Percentiles rank a stretch among this genome's conserved stretches.
Evolutionary conservation across 2,797 vertebrate species (phyloP).

Genomic region (Lycodopsis pacificus): DNA sequence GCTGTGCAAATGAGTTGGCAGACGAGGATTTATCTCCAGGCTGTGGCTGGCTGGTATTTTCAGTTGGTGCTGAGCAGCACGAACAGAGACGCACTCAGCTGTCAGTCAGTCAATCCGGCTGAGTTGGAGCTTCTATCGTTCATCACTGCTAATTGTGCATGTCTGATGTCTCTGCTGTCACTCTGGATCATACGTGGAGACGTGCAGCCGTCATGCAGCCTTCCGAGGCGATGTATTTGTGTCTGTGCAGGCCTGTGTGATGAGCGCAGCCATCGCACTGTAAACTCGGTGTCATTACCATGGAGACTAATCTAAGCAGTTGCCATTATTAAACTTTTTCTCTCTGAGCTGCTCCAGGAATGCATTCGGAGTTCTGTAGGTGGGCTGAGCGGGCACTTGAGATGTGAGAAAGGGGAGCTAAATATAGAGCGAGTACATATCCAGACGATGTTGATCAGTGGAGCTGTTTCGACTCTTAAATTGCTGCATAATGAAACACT

Average conservation of each 20-base stretch:
- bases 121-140: neutral
- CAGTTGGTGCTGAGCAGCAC: neutral
- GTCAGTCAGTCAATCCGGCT: conserved; percentile 8
- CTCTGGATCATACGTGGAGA: conserved; percentile 16
- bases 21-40: neutral
- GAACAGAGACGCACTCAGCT: neutral
- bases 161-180: conserved; percentile 23
- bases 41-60: neutral
- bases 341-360: conserved; percentile 57
- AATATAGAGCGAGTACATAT: conserved; percentile 70
- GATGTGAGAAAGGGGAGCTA: conserved; percentile 75
- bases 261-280: conserved; percentile 10
- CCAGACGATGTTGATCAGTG: conserved; percentile 67
- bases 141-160: conserved; percentile 4
- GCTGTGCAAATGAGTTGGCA: neutral
- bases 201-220: neutral
- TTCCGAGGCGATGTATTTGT: neutral
- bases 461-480: conserved; percentile 61
- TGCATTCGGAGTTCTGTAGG: conserved; percentile 60
- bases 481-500: conserved; percentile 42
- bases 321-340: conserved; percentile 73
- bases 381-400: conserved; percentile 64
- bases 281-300: conserved; percentile 61
- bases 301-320: conserved; percentile 69
- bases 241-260: conserved; percentile 11